A percentile compares a stretch with the other conserved stretches of the same genome.
Conservation (phyloP, 2,888 invertebrate genomes). For the Scaptomyza tumidula region DNA sequence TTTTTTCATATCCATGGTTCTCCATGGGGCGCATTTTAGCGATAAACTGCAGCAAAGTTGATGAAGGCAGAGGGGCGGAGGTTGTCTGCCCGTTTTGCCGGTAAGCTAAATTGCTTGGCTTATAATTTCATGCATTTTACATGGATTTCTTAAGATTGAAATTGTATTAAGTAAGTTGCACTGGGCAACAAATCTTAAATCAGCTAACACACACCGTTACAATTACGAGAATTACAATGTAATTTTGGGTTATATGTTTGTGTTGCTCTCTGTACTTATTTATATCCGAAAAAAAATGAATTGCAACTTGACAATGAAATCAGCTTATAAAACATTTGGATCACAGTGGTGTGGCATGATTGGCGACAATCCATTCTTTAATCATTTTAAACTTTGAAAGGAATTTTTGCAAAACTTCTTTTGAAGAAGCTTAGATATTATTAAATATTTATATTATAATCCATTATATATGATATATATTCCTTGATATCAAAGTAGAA, state of each 20-base stretch:
- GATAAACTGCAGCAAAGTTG: constrained; percentile 26
- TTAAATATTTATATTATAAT: too few species aligned
- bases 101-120: constrained; percentile 59
- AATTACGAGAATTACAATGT: neutral
- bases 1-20: constrained; percentile 20
- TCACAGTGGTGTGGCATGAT: neutral
- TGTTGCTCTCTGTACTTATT: too few species aligned
- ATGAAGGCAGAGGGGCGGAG: constrained; percentile 4
- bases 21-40: constrained; percentile 58
- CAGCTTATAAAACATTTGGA: neutral
- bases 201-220: neutral
- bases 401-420: too few species aligned
- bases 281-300: neutral
- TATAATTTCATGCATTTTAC: constrained; percentile 69
- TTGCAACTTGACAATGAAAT: neutral
- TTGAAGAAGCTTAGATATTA: too few species aligned
- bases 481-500: neutral
- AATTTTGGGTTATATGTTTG: neutral
- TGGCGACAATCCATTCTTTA: neutral
- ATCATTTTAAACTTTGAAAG: too few species aligned
- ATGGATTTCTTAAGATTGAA: constrained; percentile 48
- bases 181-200: constrained; percentile 27
- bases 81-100: constrained; percentile 23
- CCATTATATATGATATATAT: too few species aligned
- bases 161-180: constrained; percentile 45